These are phyloP conservation scores for Psittacula derbiana DNA, from an alignment of 2,797 vertebrate genomes.

Conservation along the genomic window DNA sequence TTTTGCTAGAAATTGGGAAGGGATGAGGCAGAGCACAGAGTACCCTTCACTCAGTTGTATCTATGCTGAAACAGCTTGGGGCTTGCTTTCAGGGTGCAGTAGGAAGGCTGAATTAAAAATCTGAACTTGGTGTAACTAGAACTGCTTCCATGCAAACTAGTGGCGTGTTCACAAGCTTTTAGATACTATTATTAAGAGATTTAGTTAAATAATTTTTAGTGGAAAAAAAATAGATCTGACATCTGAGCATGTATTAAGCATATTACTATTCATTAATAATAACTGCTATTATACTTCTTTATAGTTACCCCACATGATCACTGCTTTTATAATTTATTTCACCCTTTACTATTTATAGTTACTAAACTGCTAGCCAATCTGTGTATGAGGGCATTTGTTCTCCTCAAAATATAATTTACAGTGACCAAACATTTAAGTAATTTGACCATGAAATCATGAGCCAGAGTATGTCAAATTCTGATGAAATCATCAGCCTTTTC, in stretches of 20 bases:
- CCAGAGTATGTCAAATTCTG: background rate
- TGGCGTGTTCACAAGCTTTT: background rate
- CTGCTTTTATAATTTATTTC: background rate
- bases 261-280: background rate
- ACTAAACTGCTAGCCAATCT: background rate
- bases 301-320: background rate
- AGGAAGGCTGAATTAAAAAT: background rate
- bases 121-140: background rate
- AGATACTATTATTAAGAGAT: background rate
- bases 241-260: background rate
- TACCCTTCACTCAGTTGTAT: background rate
- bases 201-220: background rate
- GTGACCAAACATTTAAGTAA: background rate
- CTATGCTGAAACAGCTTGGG: background rate
- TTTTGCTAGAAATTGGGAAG: background rate
- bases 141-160: slow-evolving; percentile 1
- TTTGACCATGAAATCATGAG: background rate
- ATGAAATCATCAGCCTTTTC: background rate
- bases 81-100: background rate
- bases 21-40: background rate
- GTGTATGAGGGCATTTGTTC: background rate
- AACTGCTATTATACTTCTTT: background rate
- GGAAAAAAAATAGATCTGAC: background rate
- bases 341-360: background rate
- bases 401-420: background rate